Evolutionary conservation across 2,113 vertebrate genomes (phyloP).

Genomic region (Trematocara unimaculatum): DNA sequence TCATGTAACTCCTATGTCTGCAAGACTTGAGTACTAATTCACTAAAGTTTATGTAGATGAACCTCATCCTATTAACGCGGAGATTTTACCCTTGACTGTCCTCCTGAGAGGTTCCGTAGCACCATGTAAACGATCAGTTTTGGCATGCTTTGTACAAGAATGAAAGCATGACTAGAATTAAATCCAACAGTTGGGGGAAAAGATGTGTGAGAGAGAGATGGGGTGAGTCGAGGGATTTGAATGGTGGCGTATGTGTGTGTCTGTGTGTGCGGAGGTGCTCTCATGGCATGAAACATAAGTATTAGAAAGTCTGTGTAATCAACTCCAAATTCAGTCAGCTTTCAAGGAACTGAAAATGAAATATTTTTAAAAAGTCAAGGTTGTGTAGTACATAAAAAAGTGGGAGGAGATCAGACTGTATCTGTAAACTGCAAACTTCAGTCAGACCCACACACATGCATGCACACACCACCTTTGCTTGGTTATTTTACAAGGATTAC

Average conservation of each 20-base stretch:
- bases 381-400: neutral
- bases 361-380: neutral
- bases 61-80: constrained; percentile 26
- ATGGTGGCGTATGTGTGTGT: neutral
- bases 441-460: neutral
- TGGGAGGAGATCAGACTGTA: neutral
- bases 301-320: neutral
- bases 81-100: constrained; percentile 35
- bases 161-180: constrained; percentile 28
- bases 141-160: neutral
- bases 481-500: constrained; percentile 68
- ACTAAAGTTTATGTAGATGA: constrained; percentile 23
- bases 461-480: constrained; percentile 14
- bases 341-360: neutral
- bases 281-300: neutral
- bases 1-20: constrained; percentile 1
- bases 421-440: neutral
- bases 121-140: constrained; percentile 20
- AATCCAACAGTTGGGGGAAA: neutral
- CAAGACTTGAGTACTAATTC: constrained; percentile 19
- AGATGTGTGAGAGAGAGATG: neutral
- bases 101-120: neutral
- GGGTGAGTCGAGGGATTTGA: neutral
- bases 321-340: neutral
- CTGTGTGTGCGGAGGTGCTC: too few species aligned